Base-by-base conservation (phyloP, 1,140 invertebrate species). In the Alviniconcha marisindica region DNA sequence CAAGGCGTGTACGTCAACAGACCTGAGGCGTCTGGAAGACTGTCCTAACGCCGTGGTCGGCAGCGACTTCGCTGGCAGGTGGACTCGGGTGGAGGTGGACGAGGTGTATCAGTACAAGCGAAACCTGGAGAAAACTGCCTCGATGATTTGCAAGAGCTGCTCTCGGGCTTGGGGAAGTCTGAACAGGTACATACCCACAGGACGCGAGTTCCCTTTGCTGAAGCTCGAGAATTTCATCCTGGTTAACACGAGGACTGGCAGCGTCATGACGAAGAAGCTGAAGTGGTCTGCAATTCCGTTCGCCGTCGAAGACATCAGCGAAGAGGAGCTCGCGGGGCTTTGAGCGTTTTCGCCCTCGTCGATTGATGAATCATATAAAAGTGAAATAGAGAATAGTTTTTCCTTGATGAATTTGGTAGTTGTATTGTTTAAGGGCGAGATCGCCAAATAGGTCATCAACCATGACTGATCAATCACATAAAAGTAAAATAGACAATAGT, bases 161-260 rank as follows among this genome's bases (percentile, higher is more conserved):
- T n/a, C 7, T 15, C n/a, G 12, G 0, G 42, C 66, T 18, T 80
- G 78, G 78, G 78, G 78, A 4, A 44, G 33, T n/a, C 78, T 80
- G 78, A 31, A 42, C 4, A 21, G 60, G 33, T 80, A 80, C 60
- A 80, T n/a, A 1, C 56, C 78, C 78, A 66, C 51, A n/a, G 56
- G 78, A 2, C 21, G 40, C 2, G 56, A 42, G 56, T 40, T 60
- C 33, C 78, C 78, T 36, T 38, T 80, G 31, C 60, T 80, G 36
- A 80, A 69, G 40, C 33, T 80, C 51, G 78, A 80, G 56, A 60
- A 40, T 40, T 80, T 80, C 28, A 42, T 80, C 38, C 78, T 80
- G 18, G 78, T 42, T 3, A n/a, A 80, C 56, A 31, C 15, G 2
- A 36, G n/a, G 31, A 66, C 60, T 5, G 78, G 78, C 40, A 1